Evolutionary conservation across 2,113 vertebrate genomes (phyloP), one percentile per base, ranked within the genome.

Genomic region (Elgaria multicarinata): DNA sequence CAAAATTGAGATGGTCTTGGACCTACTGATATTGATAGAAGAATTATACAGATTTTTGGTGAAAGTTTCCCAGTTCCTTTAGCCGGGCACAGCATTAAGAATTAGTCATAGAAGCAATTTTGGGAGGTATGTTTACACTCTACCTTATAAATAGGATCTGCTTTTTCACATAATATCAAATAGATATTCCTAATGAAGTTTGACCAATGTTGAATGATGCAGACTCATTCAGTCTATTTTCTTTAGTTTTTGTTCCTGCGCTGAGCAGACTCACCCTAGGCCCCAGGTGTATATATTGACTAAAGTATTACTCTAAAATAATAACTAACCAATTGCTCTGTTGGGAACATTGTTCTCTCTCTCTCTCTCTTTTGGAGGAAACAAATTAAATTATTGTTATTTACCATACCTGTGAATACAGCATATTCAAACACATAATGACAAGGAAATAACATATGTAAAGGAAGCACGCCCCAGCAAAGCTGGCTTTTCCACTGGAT

Each of bases 211-310:
- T 79, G 42, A 4, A 50, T 67, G 64, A 46, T 71, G 13, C 9
- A 82, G 36, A 58, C 55, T 26, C 58, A 22, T 62, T 39, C 26
- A 67, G 39, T 7, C 28, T 39, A 0, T 53, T 69, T 53, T n/a
- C 18, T 71, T 44, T 24, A 87, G 80, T 18, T 91, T 74, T 33
- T 0, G 0, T 67, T 90, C n/a, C 42, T 85, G 79, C 87, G 82
- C 0, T 0, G 58, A 28, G 67, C 67, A 81, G 90, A 0, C 0
- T 53, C 36, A 91, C 90, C 86, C 0, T 1, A 80, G 91, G 93
- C 92, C 94, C 89, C 95, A 96, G 96, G 93, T 96, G 95, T 93
- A 95, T 69, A 67, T 92, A 95, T 93, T 91, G 91, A 95, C 92
- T 95, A 94, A 96, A 96, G 95, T 93, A 90, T 93, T 90, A 94